Evolutionary conservation across 2,113 vertebrate species (phyloP), one percentile per base, ranked within the genome.

Genomic region (Mustela nigripes): DNA sequence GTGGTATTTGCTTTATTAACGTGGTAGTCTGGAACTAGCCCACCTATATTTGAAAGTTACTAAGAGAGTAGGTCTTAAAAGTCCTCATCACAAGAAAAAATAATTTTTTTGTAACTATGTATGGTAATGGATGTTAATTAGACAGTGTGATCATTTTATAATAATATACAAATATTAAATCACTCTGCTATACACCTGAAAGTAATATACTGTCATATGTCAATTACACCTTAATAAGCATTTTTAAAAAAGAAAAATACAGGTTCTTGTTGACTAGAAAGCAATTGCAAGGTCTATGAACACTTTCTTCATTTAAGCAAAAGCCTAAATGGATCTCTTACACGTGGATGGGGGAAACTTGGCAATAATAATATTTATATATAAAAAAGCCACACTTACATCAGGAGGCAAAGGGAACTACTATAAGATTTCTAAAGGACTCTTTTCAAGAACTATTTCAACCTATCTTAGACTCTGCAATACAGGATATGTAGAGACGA

Each of bases 301-400:
- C 36, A 92, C 73, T 73, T 89, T 82, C 69, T 81, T 91, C 73
- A 92, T 58, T 79, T 94, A 79, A 71, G 58, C 45, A 95, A 84
- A 92, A 60, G 33, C 11, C 8, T 94, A 15, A 73, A 36, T 92
- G 71, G 62, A 36, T 93, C 62, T 79, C 80, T 79, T 31, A 60
- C 10, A 26, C 62, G 3, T 89, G 24, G 67, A 33, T 67, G 21
- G 45, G 33, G 45, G 31, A 65, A 92, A 48, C 36, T 36, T 53
- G 22, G 14, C 18, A 82, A 80, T 33, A n/a, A 74, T 62, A 24
- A 88, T 28, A 94, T 74, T 78, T 91, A 91, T 62, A 50, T 82
- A 87, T 94, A 85, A 92, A 97, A 97, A 88, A 79, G 11, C 4
- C 78, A 92, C 0, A 73, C 65, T 83, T 88, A 69, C 2, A 76